These are phyloP conservation scores for Rhabdornis inornatus DNA, from an alignment of 2,113 vertebrate genomes.

Conservation along the genomic window DNA sequence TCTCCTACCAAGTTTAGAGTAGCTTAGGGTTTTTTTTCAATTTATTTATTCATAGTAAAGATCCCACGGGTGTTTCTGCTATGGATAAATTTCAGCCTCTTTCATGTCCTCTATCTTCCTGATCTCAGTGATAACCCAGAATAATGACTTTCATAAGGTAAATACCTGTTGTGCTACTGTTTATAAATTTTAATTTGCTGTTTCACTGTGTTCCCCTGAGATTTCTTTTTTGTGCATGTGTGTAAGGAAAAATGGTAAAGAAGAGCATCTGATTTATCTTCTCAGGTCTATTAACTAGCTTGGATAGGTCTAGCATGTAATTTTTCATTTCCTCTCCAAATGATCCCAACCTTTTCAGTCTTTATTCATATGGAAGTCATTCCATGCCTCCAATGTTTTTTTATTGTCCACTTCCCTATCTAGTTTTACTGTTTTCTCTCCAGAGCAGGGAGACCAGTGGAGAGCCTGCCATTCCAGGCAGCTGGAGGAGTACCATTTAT, in stretches of 20 bases:
- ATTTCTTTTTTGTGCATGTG: neutral
- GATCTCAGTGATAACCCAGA: neutral
- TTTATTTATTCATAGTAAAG: neutral
- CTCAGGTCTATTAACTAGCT: neutral
- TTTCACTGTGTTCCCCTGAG: neutral
- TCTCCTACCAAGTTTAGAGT: neutral
- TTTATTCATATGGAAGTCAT: constrained; percentile 58
- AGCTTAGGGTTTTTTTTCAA: neutral
- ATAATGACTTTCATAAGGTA: neutral
- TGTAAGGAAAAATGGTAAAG: neutral
- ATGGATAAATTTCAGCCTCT: neutral
- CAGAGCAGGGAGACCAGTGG: neutral
- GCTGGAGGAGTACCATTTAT: constrained; percentile 1
- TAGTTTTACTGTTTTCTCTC: constrained; percentile 37
- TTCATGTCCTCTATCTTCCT: neutral
- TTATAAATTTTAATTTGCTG: neutral
- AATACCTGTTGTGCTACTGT: neutral
- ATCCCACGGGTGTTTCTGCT: neutral
- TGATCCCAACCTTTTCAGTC: constrained; percentile 27
- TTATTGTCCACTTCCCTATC: constrained; percentile 46
- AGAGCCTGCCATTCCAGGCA: neutral
- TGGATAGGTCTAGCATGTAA: constrained; percentile 25
- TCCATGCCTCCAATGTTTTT: constrained; percentile 33
- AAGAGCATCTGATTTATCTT: constrained; percentile 45
- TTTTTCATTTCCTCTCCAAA: constrained; percentile 55